Percentiles rank a stretch among this genome's conserved stretches.
Evolutionary conservation across 1,140 invertebrate genomes (phyloP).

Genomic region (Pseudomyrmex gracilis): DNA sequence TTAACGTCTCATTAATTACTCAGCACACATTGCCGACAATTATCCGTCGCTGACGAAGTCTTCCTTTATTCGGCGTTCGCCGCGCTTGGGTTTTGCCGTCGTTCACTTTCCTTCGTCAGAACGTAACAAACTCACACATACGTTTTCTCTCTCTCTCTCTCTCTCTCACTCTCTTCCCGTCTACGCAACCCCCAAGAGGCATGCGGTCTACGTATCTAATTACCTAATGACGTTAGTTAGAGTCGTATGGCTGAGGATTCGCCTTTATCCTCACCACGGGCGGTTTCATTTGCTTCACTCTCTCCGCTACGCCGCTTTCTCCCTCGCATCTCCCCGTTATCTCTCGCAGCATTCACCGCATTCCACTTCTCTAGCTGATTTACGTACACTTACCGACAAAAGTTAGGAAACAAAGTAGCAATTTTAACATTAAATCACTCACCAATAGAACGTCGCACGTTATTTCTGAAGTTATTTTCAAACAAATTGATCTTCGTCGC

Average conservation of each 20-base stretch:
- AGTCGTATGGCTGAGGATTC: conserved; percentile 73
- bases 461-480: no score
- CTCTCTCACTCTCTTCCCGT: no score
- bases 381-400: not conserved
- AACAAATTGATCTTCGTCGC: no score
- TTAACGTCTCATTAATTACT: conserved; percentile 40
- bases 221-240: conserved; percentile 78
- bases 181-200: conserved; percentile 54
- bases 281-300: conserved; percentile 18
- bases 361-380: not conserved
- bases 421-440: no score
- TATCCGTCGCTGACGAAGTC: not conserved
- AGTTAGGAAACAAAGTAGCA: no score
- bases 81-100: not conserved
- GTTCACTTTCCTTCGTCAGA: not conserved
- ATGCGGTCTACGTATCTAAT: conserved; percentile 75
- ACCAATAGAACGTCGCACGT: no score
- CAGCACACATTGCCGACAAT: not conserved
- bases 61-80: not conserved
- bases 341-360: conserved; percentile 2
- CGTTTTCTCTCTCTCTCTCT: no score
- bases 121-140: not conserved
- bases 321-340: not conserved
- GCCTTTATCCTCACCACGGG: conserved; percentile 55
- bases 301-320: not conserved